These are phyloP conservation scores for Hypanus sabinus DNA, from an alignment of 2,113 vertebrate species.

Conservation along the genomic window DNA sequence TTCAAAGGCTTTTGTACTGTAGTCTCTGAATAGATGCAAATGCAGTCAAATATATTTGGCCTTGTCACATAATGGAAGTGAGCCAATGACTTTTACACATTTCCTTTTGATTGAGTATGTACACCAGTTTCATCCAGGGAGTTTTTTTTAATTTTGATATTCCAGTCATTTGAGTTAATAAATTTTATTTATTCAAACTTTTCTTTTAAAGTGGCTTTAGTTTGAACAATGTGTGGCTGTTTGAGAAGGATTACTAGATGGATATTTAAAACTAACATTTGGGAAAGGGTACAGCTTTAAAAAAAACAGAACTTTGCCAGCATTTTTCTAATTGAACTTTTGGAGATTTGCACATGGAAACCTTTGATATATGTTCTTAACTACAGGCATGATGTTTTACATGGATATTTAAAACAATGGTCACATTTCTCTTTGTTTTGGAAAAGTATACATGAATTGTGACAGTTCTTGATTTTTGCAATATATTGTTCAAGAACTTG, in stretches of 20 bases:
- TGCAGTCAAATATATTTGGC: not conserved
- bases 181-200: slow-evolving; percentile 5
- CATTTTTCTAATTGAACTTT: not conserved
- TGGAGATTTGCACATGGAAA: slow-evolving; percentile 15
- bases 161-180: not conserved
- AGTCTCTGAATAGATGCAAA: not conserved
- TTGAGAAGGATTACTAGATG: not conserved
- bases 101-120: not conserved
- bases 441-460: not conserved
- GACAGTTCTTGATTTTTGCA: not conserved
- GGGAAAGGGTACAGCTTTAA: too few relatives aligned
- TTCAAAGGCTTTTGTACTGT: not conserved
- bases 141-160: not conserved
- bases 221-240: not conserved
- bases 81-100: not conserved
- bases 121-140: not conserved
- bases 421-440: not conserved
- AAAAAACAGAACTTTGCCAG: too few relatives aligned
- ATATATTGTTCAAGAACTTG: not conserved
- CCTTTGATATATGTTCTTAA: not conserved
- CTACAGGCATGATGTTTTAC: not conserved
- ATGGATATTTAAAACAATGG: not conserved
- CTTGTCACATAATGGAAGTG: not conserved
- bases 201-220: not conserved
- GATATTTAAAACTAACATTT: not conserved